Evolutionary conservation across 2,113 vertebrate species (phyloP).

Genomic region (Psittacula cyanocephala): DNA sequence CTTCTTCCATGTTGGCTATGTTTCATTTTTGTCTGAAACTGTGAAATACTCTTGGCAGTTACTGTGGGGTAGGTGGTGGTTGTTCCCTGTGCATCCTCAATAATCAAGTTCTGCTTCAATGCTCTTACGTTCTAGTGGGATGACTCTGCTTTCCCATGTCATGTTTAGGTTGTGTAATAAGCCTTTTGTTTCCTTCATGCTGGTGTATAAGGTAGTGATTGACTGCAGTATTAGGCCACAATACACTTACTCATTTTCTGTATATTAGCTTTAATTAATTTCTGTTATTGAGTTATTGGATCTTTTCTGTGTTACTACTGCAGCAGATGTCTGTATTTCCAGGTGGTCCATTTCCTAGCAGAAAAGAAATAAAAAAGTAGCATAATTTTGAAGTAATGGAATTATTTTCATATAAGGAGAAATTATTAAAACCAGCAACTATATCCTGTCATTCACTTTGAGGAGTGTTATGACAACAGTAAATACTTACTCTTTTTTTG

Average conservation of each 20-base stretch:
- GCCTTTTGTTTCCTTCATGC: background rate
- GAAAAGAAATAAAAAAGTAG: background rate
- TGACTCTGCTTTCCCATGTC: background rate
- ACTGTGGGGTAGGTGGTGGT: background rate
- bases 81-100: background rate
- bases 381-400: background rate
- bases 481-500: background rate
- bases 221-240: background rate
- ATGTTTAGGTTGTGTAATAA: background rate
- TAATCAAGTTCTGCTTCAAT: background rate
- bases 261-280: background rate
- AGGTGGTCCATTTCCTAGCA: background rate
- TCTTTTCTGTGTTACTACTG: background rate
- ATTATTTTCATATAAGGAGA: background rate
- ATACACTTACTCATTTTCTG: background rate
- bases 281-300: background rate
- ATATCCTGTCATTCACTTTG: background rate
- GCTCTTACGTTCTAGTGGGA: background rate
- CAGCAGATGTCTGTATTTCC: background rate
- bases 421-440: background rate
- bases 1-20: background rate
- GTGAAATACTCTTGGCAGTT: background rate
- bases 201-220: background rate
- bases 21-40: background rate
- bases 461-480: background rate